Evolutionary conservation across 2,797 vertebrate species (phyloP), one percentile per base, ranked within the genome.

Genomic region (Alcedo quadribrachys): DNA sequence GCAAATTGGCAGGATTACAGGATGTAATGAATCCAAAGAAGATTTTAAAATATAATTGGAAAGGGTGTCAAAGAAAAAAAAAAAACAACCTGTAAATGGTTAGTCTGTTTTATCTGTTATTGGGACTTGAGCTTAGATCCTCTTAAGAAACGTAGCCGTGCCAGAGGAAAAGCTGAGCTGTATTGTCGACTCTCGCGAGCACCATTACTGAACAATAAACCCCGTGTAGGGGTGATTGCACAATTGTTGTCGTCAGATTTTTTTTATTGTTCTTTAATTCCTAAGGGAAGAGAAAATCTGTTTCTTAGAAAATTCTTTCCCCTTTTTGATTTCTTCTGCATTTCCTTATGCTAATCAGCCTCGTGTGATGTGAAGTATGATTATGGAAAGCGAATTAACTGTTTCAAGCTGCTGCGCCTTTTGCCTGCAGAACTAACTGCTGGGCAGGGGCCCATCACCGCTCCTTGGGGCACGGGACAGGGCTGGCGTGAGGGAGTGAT

Each of bases 1-100:
- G 81, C 93, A 97, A 90, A 97, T 78, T 97, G 96, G 91, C 96
- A 95, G 88, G 85, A 93, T 96, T 96, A 95, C 94, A 94, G 89
- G 87, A 78, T 70, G 93, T 94, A 95, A 95, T 60, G 80, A 95
- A 89, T 92, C 89, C 96, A 95, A 89, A 94, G 92, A 94, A 93
- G 93, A 93, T 95, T 96, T 85, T 45, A 87, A 96, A 93, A 94
- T 93, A 88, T 91, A 96, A 94, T 95, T 97, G 95, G 94, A 94
- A 96, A 90, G 94, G 70, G 66, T 92, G 93, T 85, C 70, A 93
- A 85, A 89, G 71, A 15, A 46, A 54, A 67, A 28, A 75, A 75
- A 75, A 87, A 92, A 80, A 53, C 62, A 24, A 71, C 37, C 37
- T 62, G 73, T 85, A 91, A 81, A 77, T 24, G 87, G 89, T 85